These are phyloP conservation scores for Himalopsyche japonica DNA, from an alignment of 2,888 invertebrate species.

Conservation along the genomic window DNA sequence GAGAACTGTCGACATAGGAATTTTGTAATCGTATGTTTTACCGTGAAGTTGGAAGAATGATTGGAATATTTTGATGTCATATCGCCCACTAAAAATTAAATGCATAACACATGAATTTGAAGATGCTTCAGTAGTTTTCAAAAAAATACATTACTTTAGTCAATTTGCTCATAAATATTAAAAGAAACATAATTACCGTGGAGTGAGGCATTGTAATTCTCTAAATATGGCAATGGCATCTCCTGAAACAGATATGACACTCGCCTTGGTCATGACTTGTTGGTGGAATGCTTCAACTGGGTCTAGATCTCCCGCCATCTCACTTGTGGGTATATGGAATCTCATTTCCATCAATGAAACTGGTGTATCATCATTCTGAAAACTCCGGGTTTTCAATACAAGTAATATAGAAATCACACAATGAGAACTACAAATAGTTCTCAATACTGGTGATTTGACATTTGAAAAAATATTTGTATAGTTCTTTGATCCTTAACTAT, in stretches of 20 bases:
- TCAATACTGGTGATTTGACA: too few relatives aligned
- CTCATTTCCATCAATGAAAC: slow-evolving; percentile 97
- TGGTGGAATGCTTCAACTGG: slow-evolving; percentile 97
- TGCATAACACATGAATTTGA: slow-evolving; percentile 13
- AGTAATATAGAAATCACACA: background rate
- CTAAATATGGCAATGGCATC: slow-evolving; percentile 97
- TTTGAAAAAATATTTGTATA: too few relatives aligned
- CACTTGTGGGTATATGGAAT: slow-evolving; percentile 93
- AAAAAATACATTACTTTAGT: too few relatives aligned
- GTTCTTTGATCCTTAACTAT: too few relatives aligned
- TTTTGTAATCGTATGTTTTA: slow-evolving; percentile 99
- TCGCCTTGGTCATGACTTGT: slow-evolving; percentile 96
- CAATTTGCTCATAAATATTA: too few relatives aligned
- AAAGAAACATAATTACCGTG: slow-evolving; percentile 66
- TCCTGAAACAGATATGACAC: slow-evolving; percentile 96
- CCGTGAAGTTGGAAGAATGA: slow-evolving; percentile 72
- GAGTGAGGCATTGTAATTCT: slow-evolving; percentile 97
- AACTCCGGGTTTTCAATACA: slow-evolving; percentile 42
- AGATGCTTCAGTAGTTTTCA: background rate
- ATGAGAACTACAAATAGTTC: too few relatives aligned
- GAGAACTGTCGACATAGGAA: slow-evolving; percentile 95
- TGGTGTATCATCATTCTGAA: slow-evolving; percentile 95
- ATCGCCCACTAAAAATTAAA: slow-evolving; percentile 80
- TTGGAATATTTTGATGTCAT: slow-evolving; percentile 93
- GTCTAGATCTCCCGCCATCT: slow-evolving; percentile 83